Evolutionary conservation across 1,140 invertebrate genomes (phyloP), one percentile per base, ranked within the genome.

Genomic region (Diorhabda sublineata): DNA sequence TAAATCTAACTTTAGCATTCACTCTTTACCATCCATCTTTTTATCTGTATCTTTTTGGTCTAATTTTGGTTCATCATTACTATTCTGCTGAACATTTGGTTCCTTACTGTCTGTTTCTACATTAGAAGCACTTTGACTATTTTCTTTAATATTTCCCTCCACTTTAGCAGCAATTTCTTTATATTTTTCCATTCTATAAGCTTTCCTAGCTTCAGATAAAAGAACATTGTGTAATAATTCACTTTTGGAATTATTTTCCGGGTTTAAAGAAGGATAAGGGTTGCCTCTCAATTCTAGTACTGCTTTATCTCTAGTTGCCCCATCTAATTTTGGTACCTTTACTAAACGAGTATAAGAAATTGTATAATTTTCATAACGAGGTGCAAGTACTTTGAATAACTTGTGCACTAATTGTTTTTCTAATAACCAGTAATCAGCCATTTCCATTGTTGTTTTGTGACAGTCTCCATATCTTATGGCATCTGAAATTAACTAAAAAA

Each of bases 401-500:
- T 97, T 97, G 75, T 96, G 94, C 4, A 97, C 84, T 8, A 95
- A 81, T 80, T 95, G 91, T 77, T 97, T 97, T 74, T 97, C 95
- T 64, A 89, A 74, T 56, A 98, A 81, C 93, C 94, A 98, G 81
- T 87, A 97, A 79, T 93, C 88, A 26, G 94, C 94, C 79, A 91
- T 83, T 74, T 96, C 92, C 94, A 98, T 97, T 5, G 93, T 97
- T 66, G 88, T 85, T 78, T 86, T 87, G 76, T 97, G 89, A 45
- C 85, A 85, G 78, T 95, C 92, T 7, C 96, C 95, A 88, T 96
- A 83, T 7, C 89, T 85, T 47, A 96, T 89, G 11, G 95, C 95
- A 82, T 96, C 91, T 3, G 90, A 91, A 79, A 98, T 96, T 41
- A 98, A 83, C 94, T 96, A 61, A 66, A 60, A 56, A 66, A 66